Conservation (phyloP, 2,888 invertebrate genomes). For the Plebejus argus region DNA sequence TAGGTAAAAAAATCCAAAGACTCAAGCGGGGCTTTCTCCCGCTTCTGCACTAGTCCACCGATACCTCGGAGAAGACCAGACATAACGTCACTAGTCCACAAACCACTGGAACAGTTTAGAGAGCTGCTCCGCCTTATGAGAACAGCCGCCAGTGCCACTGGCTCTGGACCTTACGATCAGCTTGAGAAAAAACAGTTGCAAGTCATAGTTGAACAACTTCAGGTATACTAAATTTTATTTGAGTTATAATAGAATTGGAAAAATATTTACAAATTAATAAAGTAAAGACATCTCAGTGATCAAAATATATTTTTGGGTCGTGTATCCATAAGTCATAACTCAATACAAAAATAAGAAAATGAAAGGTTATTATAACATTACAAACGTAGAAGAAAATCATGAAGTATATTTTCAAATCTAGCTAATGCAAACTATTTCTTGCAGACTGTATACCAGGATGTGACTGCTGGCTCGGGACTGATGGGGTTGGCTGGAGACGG, state of each 20-base stretch:
- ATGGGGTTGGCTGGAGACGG: slow-evolving; percentile 94
- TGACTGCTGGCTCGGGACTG: slow-evolving; percentile 90
- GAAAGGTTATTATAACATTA: too few relatives aligned
- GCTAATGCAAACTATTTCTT: slow-evolving; percentile 40
- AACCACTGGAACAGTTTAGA: slow-evolving; percentile 88
- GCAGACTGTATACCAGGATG: slow-evolving; percentile 88
- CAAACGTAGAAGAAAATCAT: too few relatives aligned
- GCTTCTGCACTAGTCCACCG: slow-evolving; percentile 89
- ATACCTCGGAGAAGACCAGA: slow-evolving; percentile 91
- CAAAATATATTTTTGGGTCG: too few relatives aligned
- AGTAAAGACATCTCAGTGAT: too few relatives aligned
- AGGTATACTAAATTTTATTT: slow-evolving; percentile 52
- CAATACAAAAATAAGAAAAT: too few relatives aligned
- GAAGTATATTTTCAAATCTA: background rate
- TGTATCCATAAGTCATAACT: too few relatives aligned
- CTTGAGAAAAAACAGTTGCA: slow-evolving; percentile 74
- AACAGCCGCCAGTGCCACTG: slow-evolving; percentile 63
- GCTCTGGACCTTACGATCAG: slow-evolving; percentile 71
- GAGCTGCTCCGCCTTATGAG: slow-evolving; percentile 73
- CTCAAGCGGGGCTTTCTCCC: slow-evolving; percentile 88
- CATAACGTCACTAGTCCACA: slow-evolving; percentile 90
- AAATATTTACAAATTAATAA: too few relatives aligned
- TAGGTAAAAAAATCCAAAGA: slow-evolving; percentile 86
- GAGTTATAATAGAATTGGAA: background rate
- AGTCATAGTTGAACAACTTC: slow-evolving; percentile 72